Evolutionary conservation across 2,888 invertebrate genomes (phyloP), one percentile per base, ranked within the genome.

Genomic region (Liopterus haemorrhoidalis): DNA sequence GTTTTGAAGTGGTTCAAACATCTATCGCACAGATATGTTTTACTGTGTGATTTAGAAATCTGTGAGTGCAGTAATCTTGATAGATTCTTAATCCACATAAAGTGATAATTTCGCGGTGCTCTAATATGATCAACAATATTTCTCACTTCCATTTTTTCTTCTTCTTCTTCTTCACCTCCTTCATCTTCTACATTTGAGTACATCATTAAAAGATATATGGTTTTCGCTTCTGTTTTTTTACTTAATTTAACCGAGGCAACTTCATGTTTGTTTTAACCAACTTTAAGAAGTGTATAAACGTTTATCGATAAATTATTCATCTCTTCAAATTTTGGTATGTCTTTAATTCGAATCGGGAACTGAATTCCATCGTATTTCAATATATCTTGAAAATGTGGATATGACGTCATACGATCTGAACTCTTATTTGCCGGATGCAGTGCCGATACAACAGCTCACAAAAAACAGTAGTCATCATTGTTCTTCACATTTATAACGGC

Each of bases 401-500:
- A 52, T 5, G 51, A 51, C 30, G 28, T 32, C 6, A 27, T 45
- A 8, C 9, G 4, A 19, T 18, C 20, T 1, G 15, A 12, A 45
- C 53, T 32, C n/a, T 20, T 8, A 5, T 21, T 15, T 6, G 25
- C 40, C 15, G 49, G 48, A 39, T 47, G 24, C 12, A 54, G 42
- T 4, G 51, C 53, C 19, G 52, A 41, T 6, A 43, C 27, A 1
- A 52, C 35, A 12, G 49, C 30, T 49, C 49, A 52, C 14, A 52
- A 32, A 39, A 51, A 53, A 35, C 48, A 55, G 30, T 36, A 48
- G 1, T 43, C 2, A 24, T 51, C 49, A 5, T 41, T 35, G 33
- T 53, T 55, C 33, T 48, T 42, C 5, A 55, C 46, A 21, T 54
- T 56, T 1, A 53, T 40, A 2, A 51, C 44, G 3, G 50, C 51